Conservation (phyloP, 1,140 invertebrate species). For the Lepidotrigona ventralis region DNA sequence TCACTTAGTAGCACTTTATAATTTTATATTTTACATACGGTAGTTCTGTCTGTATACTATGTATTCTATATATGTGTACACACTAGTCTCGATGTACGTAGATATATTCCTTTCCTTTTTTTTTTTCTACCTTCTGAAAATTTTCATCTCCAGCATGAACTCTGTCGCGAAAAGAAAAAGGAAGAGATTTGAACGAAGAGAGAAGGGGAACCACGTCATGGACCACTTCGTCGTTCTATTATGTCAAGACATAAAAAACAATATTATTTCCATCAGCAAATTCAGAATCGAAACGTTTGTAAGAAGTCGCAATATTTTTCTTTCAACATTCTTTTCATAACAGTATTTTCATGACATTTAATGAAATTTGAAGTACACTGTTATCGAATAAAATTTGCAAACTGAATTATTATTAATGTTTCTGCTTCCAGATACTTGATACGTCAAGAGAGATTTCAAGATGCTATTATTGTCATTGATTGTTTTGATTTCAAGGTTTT, state of each 20-base stretch:
- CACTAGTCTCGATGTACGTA: constrained; percentile 51
- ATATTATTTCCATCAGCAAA: neutral
- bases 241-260: neutral
- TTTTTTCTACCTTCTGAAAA: constrained; percentile 46
- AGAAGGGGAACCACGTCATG: neutral
- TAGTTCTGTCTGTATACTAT: constrained; percentile 42
- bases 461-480: too few species aligned
- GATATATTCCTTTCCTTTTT: constrained; percentile 34
- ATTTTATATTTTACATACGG: constrained; percentile 54
- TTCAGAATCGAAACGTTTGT: neutral
- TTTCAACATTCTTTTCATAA: too few species aligned
- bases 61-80: constrained; percentile 52
- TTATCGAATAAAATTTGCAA: neutral
- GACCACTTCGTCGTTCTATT: neutral
- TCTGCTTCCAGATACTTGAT: neutral
- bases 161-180: constrained; percentile 13
- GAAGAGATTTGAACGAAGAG: neutral
- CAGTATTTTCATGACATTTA: neutral
- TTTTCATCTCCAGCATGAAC: constrained; percentile 21
- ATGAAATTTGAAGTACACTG: too few species aligned
- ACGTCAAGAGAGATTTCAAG: too few species aligned
- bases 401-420: neutral
- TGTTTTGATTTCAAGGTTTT: too few species aligned
- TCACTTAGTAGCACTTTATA: constrained; percentile 46
- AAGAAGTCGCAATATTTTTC: neutral